phyloP scores from a whole-genome alignment of 2,113 vertebrate species.

The Eulemur rufifrons region DNA sequence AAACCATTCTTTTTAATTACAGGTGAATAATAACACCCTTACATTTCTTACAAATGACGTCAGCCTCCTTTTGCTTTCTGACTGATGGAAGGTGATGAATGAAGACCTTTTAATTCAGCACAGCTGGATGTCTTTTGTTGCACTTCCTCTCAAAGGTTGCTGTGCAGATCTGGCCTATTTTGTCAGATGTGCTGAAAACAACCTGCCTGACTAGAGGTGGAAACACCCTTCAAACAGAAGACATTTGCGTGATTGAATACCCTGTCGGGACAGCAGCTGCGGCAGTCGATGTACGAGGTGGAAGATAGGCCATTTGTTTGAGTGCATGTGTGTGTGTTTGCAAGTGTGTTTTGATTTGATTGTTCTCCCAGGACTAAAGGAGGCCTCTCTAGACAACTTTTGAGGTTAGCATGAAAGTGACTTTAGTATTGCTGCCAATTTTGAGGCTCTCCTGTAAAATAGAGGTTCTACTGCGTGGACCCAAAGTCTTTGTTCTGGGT shows the following conservation, averaged over 20 bases:
- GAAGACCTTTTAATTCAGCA: conserved; percentile 76
- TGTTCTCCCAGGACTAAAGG: background rate
- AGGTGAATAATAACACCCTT: conserved; percentile 82
- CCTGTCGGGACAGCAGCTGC: conserved; percentile 45
- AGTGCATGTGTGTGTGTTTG: background rate
- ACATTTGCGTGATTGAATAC: conserved; percentile 54
- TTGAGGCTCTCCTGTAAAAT: background rate
- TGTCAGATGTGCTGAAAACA: conserved; percentile 75
- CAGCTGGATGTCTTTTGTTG: conserved; percentile 76
- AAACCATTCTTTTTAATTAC: conserved; percentile 84
- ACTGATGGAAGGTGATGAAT: conserved; percentile 79
- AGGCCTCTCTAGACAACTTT: background rate
- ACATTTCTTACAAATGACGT: conserved; percentile 80
- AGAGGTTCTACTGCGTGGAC: background rate
- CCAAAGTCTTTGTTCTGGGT: background rate
- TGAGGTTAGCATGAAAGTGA: background rate
- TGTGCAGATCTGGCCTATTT: conserved; percentile 56
- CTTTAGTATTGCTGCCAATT: background rate
- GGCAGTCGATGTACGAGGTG: background rate
- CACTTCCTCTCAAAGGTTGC: conserved; percentile 63
- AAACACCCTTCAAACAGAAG: conserved; percentile 65
- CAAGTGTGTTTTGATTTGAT: background rate
- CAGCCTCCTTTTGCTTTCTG: conserved; percentile 74
- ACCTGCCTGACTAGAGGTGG: conserved; percentile 63
- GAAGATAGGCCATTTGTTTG: conserved; percentile 28